Evolutionary conservation across 2,113 vertebrate species (phyloP), one percentile per base, ranked within the genome.

Genomic region (Sapajus apella): DNA sequence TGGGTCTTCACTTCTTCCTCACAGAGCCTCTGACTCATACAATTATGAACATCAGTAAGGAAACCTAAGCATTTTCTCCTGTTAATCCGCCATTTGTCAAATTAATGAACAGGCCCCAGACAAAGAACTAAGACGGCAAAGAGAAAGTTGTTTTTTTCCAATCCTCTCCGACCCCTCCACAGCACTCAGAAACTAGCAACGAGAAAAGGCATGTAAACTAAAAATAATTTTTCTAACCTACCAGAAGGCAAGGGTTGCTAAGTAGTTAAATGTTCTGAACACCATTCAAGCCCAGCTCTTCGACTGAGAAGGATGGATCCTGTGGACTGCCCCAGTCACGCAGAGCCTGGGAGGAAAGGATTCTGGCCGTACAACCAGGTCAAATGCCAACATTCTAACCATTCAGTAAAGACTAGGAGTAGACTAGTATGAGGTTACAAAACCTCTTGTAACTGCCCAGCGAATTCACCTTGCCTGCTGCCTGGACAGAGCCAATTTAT

Each of bases 341-440:
- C 2, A 3, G 12, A n/a, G 43, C 64, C 21, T 0, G 0, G 23
- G 20, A 14, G 11, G 18, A 45, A 21, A 43, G 2, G 25, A 18
- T 2, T 72, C 43, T 32, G 3, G 5, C 8, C 32, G 3, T 5
- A 50, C 37, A 70, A 64, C 27, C 13, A 27, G 35, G 50, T 35
- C 21, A 50, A 21, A 21, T 10, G 32, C 27, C 32, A 5, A 52
- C 27, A 18, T 18, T 50, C 76, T 9, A 40, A 14, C 21, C 47
- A 56, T 21, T 25, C 14, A 9, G 30, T 35, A 14, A 25, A 8
- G 6, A 12, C 72, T 79, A 17, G 18, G 30, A 3, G 17, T 5
- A 23, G 77, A 8, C 16, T 45, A 5, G 16, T 11, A 2, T 18
- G 61, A 70, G 13, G 2, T 35, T 11, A 4, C 4, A 25, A 70